Base-by-base conservation (phyloP, 2,888 invertebrate species). In the Dichetophora obliterata region DNA sequence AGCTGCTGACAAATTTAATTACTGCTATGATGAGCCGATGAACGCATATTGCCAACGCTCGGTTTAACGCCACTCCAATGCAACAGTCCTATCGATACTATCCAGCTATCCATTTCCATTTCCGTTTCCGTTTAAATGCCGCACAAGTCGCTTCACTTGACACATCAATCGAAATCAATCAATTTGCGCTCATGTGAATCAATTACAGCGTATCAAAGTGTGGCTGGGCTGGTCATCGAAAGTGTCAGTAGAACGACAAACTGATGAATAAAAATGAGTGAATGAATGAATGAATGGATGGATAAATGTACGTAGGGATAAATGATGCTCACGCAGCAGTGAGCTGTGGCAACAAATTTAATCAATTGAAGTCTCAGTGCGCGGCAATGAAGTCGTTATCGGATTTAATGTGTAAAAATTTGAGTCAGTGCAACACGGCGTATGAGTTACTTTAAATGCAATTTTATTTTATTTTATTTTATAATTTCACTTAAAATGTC, bases 91-190 rank as follows among this genome's bases (percentile, higher is more conserved):
- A 27, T 27, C 24, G 59, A 24, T 59, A 27, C 59, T 57, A 43
- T 22, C 37, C 22, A 31, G 59, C 24, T 57, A 54, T 34, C 52
- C 69, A 31, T 50, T n/a, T 52, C 70, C n/a, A 27, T 70, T 52
- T 71, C 71, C 71, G 59, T 59, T 50, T 70, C 57, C 70, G 57
- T 66, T 34, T 66, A 66, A 19, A 22, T 14, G 57, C 57, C 57
- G 57, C 63, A 31, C 31, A 63, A 27, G 71, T 43, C 37, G 57
- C 71, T 59, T 54, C 70, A 86, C 83, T 86, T 86, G 84, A 86
- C 83, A 86, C 84, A 85, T 85, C 86, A 85, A 85, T 85, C 85
- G 85, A 85, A 82, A 86, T 75, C 85, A 85, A 85, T 85, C 84
- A 85, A 84, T 65, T 65, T 65, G 63, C 65, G 22, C 65, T 31